A percentile compares a stretch with the other conserved stretches of the same genome.
These are phyloP conservation scores for Phrynosoma platyrhinos DNA, from an alignment of 2,113 vertebrate genomes.

Conservation along the genomic window DNA sequence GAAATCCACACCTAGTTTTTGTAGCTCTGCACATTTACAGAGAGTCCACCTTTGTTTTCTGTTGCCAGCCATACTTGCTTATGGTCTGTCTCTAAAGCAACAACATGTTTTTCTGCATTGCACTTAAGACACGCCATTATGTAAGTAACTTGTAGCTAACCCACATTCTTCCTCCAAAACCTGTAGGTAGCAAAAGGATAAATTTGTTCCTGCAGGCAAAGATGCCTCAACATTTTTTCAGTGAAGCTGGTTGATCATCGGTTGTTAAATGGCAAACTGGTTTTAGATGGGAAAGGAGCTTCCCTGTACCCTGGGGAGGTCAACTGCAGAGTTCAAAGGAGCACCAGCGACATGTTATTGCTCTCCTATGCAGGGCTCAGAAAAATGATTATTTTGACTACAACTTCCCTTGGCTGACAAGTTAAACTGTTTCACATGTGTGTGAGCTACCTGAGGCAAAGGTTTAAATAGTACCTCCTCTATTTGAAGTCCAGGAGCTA, in stretches of 20 bases:
- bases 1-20: not conserved
- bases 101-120: not conserved
- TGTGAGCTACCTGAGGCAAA: no score
- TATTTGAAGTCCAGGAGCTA: no score
- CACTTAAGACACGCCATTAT: not conserved
- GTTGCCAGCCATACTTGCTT: not conserved
- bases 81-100: not conserved
- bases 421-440: no score
- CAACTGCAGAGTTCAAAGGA: not conserved
- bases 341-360: no score
- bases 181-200: not conserved
- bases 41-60: not conserved
- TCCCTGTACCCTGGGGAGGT: not conserved
- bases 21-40: not conserved
- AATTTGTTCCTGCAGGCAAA: not conserved
- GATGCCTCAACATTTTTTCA: not conserved
- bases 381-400: no score
- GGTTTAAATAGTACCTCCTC: no score
- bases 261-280: no score
- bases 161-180: not conserved
- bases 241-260: no score
- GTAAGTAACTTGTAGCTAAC: not conserved
- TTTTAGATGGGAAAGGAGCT: not conserved
- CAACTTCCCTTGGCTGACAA: no score
- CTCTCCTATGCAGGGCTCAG: not conserved